A percentile compares a stretch with the other conserved stretches of the same genome.
phyloP scores from a whole-genome alignment of 2,113 vertebrate species.

The Boleophthalmus pectinirostris region DNA sequence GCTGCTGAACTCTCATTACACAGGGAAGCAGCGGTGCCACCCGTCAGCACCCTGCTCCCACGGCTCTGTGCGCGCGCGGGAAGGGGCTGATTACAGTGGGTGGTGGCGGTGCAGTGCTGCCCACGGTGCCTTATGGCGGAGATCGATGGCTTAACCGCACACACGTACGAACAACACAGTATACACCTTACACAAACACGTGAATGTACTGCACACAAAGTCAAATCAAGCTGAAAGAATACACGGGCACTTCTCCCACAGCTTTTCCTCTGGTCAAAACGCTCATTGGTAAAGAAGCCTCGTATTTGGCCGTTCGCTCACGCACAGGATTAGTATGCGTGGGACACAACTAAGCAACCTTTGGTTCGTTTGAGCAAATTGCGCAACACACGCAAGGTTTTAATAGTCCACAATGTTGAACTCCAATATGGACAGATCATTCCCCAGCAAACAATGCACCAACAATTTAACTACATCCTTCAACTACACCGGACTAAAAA shows the following conservation, averaged over 20 bases:
- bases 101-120: slow-evolving; percentile 39
- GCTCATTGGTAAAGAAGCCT: slow-evolving; percentile 6
- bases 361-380: slow-evolving; percentile 2
- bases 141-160: slow-evolving; percentile 40
- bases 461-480: neutral
- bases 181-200: neutral
- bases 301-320: slow-evolving; percentile 12
- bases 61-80: slow-evolving; percentile 53
- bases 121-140: slow-evolving; percentile 38
- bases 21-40: slow-evolving; percentile 2
- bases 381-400: neutral
- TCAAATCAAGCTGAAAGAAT: slow-evolving; percentile 28
- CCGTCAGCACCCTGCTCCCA: slow-evolving; percentile 23
- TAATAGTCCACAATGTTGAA: neutral
- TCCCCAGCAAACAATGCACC: neutral
- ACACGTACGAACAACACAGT: neutral
- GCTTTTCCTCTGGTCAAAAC: neutral
- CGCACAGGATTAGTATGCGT: slow-evolving; percentile 53
- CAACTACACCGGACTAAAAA: neutral
- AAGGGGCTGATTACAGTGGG: slow-evolving; percentile 60
- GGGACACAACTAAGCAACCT: slow-evolving; percentile 27
- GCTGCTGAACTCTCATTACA: slow-evolving; percentile 52
- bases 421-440: no score
- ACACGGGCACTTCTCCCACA: neutral
- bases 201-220: slow-evolving; percentile 25